These are phyloP conservation scores for roundworm (Caenorhabditis elegans) DNA, from an alignment of 1,140 invertebrate species.

Conservation along the genomic window WBcel235 BX284604.4:6550501-6551000, in stretches of 20 bases:
- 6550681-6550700: not conserved
- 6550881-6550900: not conserved
- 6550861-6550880: not conserved
- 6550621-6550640: not conserved
- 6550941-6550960: not conserved
- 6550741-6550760: not conserved
- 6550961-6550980: not conserved
- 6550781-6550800: not conserved
- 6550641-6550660: not conserved
- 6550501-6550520: not conserved
- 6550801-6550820: not conserved
- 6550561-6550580: not conserved
- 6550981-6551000: conserved; percentile 14
- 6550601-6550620: not conserved
- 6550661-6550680: not conserved
- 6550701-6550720: not conserved
- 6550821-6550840: not conserved
- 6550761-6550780: not conserved
- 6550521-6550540: not conserved
- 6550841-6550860: not conserved
- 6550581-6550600: not conserved
- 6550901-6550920: not conserved
- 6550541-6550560: conserved; percentile 8
- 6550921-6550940: conserved; percentile 2
- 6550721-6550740: too few species aligned